Conservation (phyloP, 2,888 invertebrate species). For the Troilus luridus region DNA sequence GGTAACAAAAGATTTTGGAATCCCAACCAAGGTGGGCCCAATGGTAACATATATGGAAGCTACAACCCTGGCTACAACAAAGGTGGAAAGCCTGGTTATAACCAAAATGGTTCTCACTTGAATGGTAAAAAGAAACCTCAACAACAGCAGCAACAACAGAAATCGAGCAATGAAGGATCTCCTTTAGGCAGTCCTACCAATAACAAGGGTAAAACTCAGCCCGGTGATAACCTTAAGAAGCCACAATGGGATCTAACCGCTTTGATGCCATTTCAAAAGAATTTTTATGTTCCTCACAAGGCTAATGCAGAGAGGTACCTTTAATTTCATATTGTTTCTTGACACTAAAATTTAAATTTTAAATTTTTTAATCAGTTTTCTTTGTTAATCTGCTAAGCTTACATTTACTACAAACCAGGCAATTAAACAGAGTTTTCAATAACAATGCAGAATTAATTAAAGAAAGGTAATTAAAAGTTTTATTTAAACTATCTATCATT, state of each 20-base stretch:
- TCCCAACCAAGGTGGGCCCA: conserved; percentile 50
- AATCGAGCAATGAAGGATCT: conserved; percentile 32
- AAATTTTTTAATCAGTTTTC: not conserved
- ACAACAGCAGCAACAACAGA: conserved; percentile 52
- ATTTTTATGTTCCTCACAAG: conserved; percentile 89
- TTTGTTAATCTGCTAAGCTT: not conserved
- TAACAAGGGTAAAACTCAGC: conserved; percentile 66
- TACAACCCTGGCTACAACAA: conserved; percentile 54
- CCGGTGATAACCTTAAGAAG: conserved; percentile 82
- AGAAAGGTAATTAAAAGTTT: not conserved
- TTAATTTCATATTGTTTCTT: conserved; percentile 7
- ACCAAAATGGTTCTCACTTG: not conserved
- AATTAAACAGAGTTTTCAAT: not conserved
- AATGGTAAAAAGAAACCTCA: conserved; percentile 58
- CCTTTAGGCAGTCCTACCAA: conserved; percentile 51
- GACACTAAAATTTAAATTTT: not conserved
- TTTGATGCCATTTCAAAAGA: conserved; percentile 89
- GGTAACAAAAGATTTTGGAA: conserved; percentile 59
- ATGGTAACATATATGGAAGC: conserved; percentile 52
- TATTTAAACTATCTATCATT: not conserved
- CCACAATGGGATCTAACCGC: conserved; percentile 86
- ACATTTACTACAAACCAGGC: not conserved
- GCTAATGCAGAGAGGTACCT: conserved; percentile 78
- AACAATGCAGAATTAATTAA: not conserved
- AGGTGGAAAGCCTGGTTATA: conserved; percentile 13